Evolutionary conservation across 2,113 vertebrate species (phyloP), one percentile per base, ranked within the genome.

Genomic region (Rousettus leschenaultii): DNA sequence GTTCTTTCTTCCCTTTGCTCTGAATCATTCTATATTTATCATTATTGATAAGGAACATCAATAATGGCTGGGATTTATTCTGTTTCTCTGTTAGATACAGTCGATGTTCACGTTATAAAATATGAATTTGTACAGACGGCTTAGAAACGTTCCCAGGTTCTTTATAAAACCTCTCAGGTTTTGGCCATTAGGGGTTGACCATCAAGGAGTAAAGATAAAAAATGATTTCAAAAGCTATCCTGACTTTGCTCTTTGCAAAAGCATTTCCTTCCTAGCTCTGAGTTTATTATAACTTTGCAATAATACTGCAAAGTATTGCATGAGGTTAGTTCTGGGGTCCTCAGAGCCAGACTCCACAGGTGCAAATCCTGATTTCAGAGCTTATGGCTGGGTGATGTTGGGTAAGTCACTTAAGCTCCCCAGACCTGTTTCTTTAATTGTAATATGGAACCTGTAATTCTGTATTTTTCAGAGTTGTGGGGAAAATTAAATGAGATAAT

Each of bases 21-120:
- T 13, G 38, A 43, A 51, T 96, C 89, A 68, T 19, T 97, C 8
- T 95, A 45, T 92, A 94, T 97, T 92, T 95, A 97, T 90, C 90
- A 89, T 78, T 97, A 95, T 95, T 75, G 96, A 97, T 95, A 91
- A 95, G 59, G 68, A 80, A 79, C n/a, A 91, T 96, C 85, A 90
- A 48, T 96, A 93, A 91, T 51, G 22, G 9, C 66, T 93, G 15
- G 43, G 26, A 51, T 97, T 96, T 96, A 89, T 79, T 92, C 51
- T 95, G 30, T 95, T 95, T 83, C 87, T 96, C 45, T 90, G 68
- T 88, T 55, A 95, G 26, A 40, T 94, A 38, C 28, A 43, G 21
- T 93, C 94, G 91, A 92, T 77, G 88, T 93, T 90, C n/a, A 89
- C 1, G 28, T 82, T 92, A 94, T 94, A 92, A 97, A 97, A 98